Evolutionary conservation across 2,113 vertebrate species (phyloP).

Genomic region (Rhineura floridana): DNA sequence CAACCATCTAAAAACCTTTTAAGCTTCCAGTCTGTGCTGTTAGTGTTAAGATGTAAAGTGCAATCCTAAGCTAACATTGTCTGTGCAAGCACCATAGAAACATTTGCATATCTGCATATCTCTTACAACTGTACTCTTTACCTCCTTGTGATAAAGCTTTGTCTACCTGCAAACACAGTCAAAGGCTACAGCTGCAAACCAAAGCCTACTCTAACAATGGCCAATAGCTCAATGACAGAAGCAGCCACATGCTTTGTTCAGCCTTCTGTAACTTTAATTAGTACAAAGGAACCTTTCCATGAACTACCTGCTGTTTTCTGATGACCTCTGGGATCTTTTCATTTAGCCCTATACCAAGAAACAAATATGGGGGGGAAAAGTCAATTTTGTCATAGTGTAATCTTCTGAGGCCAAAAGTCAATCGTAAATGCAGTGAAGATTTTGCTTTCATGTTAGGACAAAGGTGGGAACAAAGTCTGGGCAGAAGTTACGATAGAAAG

Average conservation of each 20-base stretch:
- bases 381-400: slow-evolving; percentile 85
- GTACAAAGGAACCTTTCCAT: slow-evolving; percentile 97
- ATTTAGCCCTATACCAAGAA: slow-evolving; percentile 96
- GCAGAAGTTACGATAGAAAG: slow-evolving; percentile 88
- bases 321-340: slow-evolving; percentile 99
- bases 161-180: slow-evolving; percentile 99
- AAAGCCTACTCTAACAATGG: slow-evolving; percentile 99
- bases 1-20: slow-evolving; percentile 86
- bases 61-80: slow-evolving; percentile 90
- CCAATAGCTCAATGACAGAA: slow-evolving; percentile 99
- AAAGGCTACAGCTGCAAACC: slow-evolving; percentile 99
- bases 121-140: slow-evolving; percentile 95
- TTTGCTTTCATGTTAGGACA: slow-evolving; percentile 84
- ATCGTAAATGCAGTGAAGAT: slow-evolving; percentile 82
- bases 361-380: slow-evolving; percentile 76
- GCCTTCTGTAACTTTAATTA: slow-evolving; percentile 98
- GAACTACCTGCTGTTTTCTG: slow-evolving; percentile 98
- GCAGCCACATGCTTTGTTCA: slow-evolving; percentile 93
- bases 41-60: slow-evolving; percentile 93
- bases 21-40: slow-evolving; percentile 95
- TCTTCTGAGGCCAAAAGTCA: slow-evolving; percentile 89
- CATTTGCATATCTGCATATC: slow-evolving; percentile 96
- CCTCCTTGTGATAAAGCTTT: slow-evolving; percentile 99
- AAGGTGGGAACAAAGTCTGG: slow-evolving; percentile 83
- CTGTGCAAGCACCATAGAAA: slow-evolving; percentile 93